Conservation (phyloP, 2,113 vertebrate species). For the Cricetomys ansorgei region DNA sequence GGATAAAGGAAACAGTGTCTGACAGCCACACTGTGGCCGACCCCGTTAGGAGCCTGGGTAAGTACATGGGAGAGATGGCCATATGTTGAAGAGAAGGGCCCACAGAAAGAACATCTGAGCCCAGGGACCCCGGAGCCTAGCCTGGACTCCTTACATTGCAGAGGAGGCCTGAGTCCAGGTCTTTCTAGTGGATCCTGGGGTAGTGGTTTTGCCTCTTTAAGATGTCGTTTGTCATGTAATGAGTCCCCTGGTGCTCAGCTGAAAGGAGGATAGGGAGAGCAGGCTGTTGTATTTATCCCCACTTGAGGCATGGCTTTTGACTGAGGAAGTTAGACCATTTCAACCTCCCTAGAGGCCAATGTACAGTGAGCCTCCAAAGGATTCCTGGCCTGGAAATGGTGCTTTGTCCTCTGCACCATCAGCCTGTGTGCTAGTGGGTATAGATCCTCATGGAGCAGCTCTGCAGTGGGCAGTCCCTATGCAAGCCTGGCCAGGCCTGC, state of each 20-base stretch:
- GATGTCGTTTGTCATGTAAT: neutral
- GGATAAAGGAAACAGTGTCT: neutral
- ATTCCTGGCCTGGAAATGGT: neutral
- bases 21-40: neutral
- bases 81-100: neutral
- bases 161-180: neutral
- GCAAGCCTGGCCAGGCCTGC: neutral
- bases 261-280: neutral
- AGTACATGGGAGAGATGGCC: neutral
- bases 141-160: neutral
- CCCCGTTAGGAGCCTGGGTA: neutral
- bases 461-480: neutral
- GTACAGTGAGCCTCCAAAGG: neutral
- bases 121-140: neutral
- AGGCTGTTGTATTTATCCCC: fast-evolving
- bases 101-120: neutral
- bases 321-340: neutral
- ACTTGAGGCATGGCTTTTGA: too few relatives aligned
- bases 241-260: neutral
- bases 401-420: neutral
- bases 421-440: neutral
- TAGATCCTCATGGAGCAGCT: too few relatives aligned
- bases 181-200: neutral
- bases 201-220: neutral
- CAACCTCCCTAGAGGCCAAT: neutral